Percentiles rank a stretch among this genome's conserved stretches.
These are phyloP conservation scores for Nomada goodeniana DNA, from an alignment of 2,888 invertebrate species.

Conservation along the genomic window DNA sequence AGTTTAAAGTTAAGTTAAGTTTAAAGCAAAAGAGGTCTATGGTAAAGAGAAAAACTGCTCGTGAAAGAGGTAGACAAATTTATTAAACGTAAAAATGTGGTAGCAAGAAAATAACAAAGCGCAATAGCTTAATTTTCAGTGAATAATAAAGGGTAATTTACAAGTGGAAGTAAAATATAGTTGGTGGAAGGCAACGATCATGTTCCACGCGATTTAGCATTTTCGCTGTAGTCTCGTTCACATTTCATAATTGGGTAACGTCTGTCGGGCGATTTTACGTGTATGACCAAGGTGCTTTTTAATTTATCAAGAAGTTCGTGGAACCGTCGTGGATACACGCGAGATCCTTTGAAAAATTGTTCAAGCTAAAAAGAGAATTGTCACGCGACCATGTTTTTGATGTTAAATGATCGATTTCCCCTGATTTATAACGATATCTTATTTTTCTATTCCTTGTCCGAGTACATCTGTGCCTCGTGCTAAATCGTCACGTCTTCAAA, in stretches of 20 bases:
- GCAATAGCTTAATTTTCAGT: background rate
- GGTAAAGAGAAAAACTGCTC: too few relatives aligned
- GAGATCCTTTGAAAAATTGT: constrained; percentile 4
- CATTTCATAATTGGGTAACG: background rate
- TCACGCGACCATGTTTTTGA: background rate
- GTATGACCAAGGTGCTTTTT: background rate
- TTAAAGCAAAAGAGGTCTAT: too few relatives aligned
- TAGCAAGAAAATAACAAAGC: background rate
- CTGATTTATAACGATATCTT: constrained; percentile 76
- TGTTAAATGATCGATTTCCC: constrained; percentile 66
- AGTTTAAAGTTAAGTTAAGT: too few relatives aligned
- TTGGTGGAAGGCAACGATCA: background rate
- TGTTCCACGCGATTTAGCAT: background rate
- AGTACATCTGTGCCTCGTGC: background rate
- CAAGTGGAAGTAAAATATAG: background rate
- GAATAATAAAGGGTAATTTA: background rate
- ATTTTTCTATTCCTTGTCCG: constrained; percentile 21
- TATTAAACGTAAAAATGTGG: background rate
- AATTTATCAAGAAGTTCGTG: background rate
- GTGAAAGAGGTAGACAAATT: background rate
- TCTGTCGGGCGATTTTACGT: background rate
- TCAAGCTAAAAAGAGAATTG: constrained; percentile 5
- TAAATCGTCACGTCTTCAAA: background rate
- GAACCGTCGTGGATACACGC: background rate
- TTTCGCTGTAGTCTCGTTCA: background rate